Conservation (phyloP, 2,888 invertebrate genomes). For the Quadriops clusia region DNA sequence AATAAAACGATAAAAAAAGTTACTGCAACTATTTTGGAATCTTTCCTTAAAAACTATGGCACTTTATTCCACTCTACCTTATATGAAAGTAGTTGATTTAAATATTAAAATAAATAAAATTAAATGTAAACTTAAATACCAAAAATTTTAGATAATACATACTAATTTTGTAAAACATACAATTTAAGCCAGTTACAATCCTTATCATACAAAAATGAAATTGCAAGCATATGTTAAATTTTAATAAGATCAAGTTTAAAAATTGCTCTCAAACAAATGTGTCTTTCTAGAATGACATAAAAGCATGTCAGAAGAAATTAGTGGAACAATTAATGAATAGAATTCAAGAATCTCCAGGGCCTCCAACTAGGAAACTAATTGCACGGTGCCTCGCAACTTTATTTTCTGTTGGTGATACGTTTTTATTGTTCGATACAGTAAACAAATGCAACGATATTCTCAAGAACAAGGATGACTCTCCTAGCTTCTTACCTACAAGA, state of each 20-base stretch:
- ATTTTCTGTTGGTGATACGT: conserved; percentile 95
- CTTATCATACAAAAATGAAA: conserved; percentile 7
- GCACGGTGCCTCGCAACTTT: conserved; percentile 86
- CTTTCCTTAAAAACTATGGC: too few species aligned
- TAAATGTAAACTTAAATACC: too few species aligned
- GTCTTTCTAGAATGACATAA: conserved; percentile 80
- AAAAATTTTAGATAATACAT: conserved; percentile 2
- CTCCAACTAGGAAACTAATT: conserved; percentile 83
- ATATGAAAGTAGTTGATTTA: too few species aligned
- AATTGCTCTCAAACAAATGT: conserved; percentile 4
- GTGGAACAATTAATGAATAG: conserved; percentile 87
- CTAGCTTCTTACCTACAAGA: conserved; percentile 85
- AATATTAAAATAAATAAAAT: too few species aligned
- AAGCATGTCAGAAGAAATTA: conserved; percentile 89
- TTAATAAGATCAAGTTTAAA: conserved; percentile 10
- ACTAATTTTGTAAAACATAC: not conserved
- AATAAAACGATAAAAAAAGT: too few species aligned
- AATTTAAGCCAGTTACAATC: not conserved
- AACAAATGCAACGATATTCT: conserved; percentile 97
- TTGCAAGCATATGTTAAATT: not conserved
- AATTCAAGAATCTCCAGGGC: conserved; percentile 83
- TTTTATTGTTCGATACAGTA: conserved; percentile 90
- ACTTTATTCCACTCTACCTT: too few species aligned
- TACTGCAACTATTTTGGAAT: too few species aligned
- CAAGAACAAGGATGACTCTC: conserved; percentile 94